These are phyloP conservation scores for Galemys pyrenaicus DNA, from an alignment of 2,113 vertebrate genomes.

Conservation along the genomic window DNA sequence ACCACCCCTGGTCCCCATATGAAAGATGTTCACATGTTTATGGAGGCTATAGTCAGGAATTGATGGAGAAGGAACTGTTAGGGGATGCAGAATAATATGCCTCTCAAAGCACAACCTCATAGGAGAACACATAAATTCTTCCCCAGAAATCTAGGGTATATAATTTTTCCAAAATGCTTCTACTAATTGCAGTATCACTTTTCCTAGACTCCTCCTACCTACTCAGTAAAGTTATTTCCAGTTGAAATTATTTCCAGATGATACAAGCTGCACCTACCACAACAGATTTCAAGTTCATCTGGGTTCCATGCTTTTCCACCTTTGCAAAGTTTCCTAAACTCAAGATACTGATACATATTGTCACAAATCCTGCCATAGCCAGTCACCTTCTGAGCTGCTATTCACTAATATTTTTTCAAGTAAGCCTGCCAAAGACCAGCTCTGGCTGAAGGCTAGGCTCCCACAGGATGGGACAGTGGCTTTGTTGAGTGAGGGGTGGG, in stretches of 20 bases:
- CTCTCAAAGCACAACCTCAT: background rate
- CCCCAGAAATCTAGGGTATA: background rate
- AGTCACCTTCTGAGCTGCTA: background rate
- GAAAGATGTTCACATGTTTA: slow-evolving; percentile 18
- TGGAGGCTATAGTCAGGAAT: background rate
- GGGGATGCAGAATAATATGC: background rate
- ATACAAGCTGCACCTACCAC: background rate
- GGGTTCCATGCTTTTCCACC: background rate
- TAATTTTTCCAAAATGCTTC: background rate
- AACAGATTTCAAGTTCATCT: background rate
- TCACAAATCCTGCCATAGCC: background rate
- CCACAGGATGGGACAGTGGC: too few species aligned
- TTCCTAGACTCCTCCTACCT: background rate
- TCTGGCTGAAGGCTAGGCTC: too few species aligned
- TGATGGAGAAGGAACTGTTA: background rate
- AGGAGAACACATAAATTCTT: background rate
- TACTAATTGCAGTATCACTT: background rate
- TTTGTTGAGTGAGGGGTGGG: too few species aligned
- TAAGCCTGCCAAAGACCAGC: background rate
- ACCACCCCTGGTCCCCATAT: background rate
- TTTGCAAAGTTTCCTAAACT: background rate
- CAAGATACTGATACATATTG: background rate
- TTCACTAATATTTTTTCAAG: background rate
- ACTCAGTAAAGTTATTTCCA: background rate
- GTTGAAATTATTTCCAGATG: background rate